phyloP scores from a whole-genome alignment of 2,797 vertebrate species.

The Phrynocephalus guinanensis region DNA sequence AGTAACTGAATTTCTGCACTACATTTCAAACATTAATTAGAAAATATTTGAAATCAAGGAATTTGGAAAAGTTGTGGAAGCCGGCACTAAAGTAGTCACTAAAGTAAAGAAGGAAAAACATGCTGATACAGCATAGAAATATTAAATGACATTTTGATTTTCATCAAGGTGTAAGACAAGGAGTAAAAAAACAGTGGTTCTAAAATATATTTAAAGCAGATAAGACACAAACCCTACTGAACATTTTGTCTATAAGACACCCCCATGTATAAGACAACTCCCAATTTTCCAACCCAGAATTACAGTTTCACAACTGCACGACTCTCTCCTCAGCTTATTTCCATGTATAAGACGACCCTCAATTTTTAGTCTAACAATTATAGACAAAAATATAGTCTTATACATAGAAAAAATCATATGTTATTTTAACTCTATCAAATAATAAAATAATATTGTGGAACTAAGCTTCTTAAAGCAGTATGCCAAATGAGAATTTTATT shows the following conservation, averaged over 20 bases:
- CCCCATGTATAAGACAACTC: too few species aligned
- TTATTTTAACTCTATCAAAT: not conserved
- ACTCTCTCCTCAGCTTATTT: too few species aligned
- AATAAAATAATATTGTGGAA: not conserved
- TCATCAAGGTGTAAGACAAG: not conserved
- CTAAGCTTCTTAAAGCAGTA: not conserved
- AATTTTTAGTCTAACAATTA: too few species aligned
- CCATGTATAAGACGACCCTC: too few species aligned
- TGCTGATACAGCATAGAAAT: not conserved
- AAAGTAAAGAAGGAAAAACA: not conserved
- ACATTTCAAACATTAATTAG: not conserved
- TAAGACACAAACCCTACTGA: not conserved
- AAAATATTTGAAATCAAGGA: not conserved
- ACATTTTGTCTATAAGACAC: too few species aligned
- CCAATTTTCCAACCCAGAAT: too few species aligned
- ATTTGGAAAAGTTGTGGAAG: not conserved
- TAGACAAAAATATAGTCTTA: too few species aligned
- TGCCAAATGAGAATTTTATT: constrained; percentile 38
- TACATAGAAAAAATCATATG: too few species aligned
- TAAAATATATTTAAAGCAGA: not conserved
- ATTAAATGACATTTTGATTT: not conserved
- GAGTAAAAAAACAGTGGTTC: not conserved
- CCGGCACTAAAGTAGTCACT: not conserved
- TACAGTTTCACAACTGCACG: too few species aligned
- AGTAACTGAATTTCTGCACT: not conserved